A percentile compares a stretch with the other conserved stretches of the same genome.
Evolutionary conservation across 2,113 vertebrate species (phyloP).

Genomic region (Onychorhynchus coronatus): DNA sequence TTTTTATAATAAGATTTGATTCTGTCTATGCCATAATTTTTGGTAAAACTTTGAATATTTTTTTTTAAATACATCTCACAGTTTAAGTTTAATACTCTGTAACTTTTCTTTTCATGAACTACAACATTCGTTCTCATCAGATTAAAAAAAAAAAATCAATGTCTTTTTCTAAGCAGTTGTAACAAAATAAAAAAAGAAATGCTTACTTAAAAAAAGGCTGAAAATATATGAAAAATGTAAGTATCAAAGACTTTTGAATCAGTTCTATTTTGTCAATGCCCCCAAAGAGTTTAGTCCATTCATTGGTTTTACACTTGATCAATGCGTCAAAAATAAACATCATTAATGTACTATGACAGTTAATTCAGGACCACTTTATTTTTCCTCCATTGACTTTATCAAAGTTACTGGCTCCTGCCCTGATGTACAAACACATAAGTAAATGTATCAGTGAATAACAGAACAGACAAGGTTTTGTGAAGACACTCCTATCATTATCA

Average conservation of each 20-base stretch:
- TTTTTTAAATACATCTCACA: not conserved
- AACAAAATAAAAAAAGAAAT: not conserved
- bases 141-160: not conserved
- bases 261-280: not conserved
- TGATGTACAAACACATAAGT: not conserved
- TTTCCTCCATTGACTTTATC: not conserved
- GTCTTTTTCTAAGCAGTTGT: not conserved
- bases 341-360: not conserved
- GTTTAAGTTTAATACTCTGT: not conserved
- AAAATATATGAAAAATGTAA: not conserved
- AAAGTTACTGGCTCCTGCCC: not conserved
- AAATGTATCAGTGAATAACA: not conserved
- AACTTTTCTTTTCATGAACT: not conserved
- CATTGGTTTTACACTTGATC: not conserved
- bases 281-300: not conserved
- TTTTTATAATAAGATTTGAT: not conserved
- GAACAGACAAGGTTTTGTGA: not conserved
- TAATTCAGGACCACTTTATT: not conserved
- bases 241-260: not conserved
- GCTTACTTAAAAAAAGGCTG: not conserved
- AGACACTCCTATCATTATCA: not conserved
- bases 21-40: not conserved
- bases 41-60: not conserved
- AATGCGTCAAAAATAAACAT: not conserved
- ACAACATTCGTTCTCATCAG: not conserved